These are phyloP conservation scores for Oceanodroma leucorhoa DNA, from an alignment of 2,797 vertebrate genomes.

Conservation along the genomic window DNA sequence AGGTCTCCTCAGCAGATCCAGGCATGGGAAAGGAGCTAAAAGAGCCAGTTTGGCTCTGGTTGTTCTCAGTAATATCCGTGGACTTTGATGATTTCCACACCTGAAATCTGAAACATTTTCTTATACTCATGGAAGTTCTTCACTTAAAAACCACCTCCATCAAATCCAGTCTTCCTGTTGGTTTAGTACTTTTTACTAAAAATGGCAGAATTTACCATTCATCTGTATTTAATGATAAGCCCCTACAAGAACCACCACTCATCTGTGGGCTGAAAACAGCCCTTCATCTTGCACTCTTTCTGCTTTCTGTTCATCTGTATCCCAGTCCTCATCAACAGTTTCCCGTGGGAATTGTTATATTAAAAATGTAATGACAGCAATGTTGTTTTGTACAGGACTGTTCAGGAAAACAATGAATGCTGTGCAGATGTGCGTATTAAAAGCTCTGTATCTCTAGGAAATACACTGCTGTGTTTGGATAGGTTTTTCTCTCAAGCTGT, in stretches of 20 bases:
- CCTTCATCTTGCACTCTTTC: not conserved
- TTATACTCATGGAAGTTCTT: not conserved
- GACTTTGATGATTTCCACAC: not conserved
- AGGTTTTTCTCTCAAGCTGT: not conserved
- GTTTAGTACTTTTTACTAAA: slow-evolving; percentile 9
- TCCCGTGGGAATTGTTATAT: slow-evolving; percentile 13
- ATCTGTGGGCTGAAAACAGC: not conserved
- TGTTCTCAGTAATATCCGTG: not conserved
- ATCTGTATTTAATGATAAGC: slow-evolving; percentile 3
- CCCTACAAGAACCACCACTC: not conserved
- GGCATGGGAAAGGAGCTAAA: not conserved
- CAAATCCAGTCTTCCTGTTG: not conserved
- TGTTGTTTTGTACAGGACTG: not conserved
- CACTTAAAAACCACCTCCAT: not conserved
- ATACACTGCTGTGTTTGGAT: not conserved
- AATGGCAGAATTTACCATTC: not conserved
- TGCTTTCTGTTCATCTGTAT: slow-evolving; percentile 12
- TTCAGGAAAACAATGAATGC: not conserved
- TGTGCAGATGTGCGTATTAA: not conserved
- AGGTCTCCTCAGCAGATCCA: not conserved
- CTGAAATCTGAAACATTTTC: not conserved
- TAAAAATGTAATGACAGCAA: slow-evolving; percentile 52
- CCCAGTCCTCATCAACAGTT: not conserved
- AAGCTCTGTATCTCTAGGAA: slow-evolving; percentile 15
- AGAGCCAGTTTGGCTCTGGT: not conserved